Base-by-base conservation (phyloP, 1,140 invertebrate species). In the Calliopsis andreniformis region DNA sequence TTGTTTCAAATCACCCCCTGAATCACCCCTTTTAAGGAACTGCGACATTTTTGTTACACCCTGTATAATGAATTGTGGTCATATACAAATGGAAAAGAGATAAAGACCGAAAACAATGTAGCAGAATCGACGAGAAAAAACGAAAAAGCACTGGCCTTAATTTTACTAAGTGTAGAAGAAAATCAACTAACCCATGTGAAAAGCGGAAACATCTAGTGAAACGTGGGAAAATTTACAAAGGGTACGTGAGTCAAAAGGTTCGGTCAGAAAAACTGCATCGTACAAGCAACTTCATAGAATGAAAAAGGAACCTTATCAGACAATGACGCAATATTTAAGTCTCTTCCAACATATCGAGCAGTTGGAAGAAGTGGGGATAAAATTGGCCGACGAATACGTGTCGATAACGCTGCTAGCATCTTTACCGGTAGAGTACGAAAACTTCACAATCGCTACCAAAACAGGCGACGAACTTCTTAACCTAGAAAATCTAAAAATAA, bases 131-230 rank as follows among this genome's bases (percentile, higher is more conserved):
- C 14, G 3, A 64, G 10, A n/a, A 64, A 32, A 8, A 45, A 64
- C 5, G 25, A 25, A 1, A 64, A 64, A 20, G 45, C 62, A 5
- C 6, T 30, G 16, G 45, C 45, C 0, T 8, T 64, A 1, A 64
- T 64, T 4, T 12, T 47, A 1, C 18, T 64, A 10, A 64, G 62
- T 6, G 18, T 64, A 1, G 5, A 45, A 1, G 23, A 49, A n/a
- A n/a, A 18, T 16, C 62, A 64, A 10, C 23, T 49, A 0, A 64
- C 49, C 14, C n/a, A 64, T 25, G n/a, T 64, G 14, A 64, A 64
- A 35, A 64, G 62, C 42, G 2, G 6, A 10, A 10, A 49, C 45
- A 3, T 64, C 45, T 1, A 18, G 4, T 3, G 43, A 32, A 20
- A 45, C 62, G 2, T 64, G 45, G 61, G 16, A 23, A 0, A 5